These are phyloP conservation scores for Cydia fagiglandana DNA, from an alignment of 1,140 invertebrate genomes.

Conservation along the genomic window DNA sequence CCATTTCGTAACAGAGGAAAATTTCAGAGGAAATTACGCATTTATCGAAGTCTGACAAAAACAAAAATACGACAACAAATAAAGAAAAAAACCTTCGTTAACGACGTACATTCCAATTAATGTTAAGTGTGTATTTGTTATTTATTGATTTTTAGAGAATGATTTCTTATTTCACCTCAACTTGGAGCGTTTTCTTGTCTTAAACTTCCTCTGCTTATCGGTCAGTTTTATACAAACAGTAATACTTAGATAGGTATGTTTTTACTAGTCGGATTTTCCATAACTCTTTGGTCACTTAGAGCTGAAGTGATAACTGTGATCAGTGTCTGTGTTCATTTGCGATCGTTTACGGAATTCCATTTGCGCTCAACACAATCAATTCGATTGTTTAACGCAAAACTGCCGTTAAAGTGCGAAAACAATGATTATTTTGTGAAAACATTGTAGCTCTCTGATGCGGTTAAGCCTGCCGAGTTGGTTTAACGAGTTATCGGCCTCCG, in stretches of 20 bases:
- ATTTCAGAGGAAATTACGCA: too few relatives aligned
- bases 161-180: too few relatives aligned
- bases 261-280: background rate
- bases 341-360: conserved; percentile 18
- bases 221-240: too few relatives aligned
- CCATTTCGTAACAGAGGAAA: too few relatives aligned
- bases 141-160: too few relatives aligned
- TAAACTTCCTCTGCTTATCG: too few relatives aligned
- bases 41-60: too few relatives aligned
- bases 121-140: too few relatives aligned
- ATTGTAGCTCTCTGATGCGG: conserved; percentile 10
- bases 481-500: conserved; percentile 1
- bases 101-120: too few relatives aligned
- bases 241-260: background rate
- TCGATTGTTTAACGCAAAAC: conserved; percentile 18
- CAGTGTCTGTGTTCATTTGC: background rate
- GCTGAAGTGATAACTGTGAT: background rate
- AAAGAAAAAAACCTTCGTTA: too few relatives aligned
- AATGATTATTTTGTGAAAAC: conserved; percentile 19
- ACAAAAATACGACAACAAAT: too few relatives aligned
- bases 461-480: conserved; percentile 13
- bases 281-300: background rate
- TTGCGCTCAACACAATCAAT: conserved; percentile 8
- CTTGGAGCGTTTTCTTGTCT: too few relatives aligned
- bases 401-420: conserved; percentile 16